Conservation (phyloP, 2,797 vertebrate genomes). For the Heterohyrax brucei region DNA sequence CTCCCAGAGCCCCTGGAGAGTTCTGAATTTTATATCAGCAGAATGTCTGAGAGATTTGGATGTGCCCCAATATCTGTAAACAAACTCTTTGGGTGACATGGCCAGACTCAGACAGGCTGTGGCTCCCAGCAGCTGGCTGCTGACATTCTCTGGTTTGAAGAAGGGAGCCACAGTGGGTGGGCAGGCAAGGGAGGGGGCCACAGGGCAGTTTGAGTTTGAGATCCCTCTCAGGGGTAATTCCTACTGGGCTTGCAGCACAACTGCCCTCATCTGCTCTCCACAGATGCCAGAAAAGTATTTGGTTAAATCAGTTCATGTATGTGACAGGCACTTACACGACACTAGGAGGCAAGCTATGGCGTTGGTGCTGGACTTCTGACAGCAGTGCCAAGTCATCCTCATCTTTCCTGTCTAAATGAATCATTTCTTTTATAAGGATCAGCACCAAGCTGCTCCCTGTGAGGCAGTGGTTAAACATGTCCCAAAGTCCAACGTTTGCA, state of each 20-base stretch:
- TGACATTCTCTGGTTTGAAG: background rate
- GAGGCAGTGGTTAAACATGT: too few relatives aligned
- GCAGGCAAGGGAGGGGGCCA: background rate
- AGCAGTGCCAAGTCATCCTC: background rate
- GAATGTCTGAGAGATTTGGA: slow-evolving; percentile 62
- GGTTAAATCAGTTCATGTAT: background rate
- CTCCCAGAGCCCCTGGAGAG: background rate
- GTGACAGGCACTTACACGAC: background rate
- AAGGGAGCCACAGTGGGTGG: background rate
- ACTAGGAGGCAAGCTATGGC: background rate
- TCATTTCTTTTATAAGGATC: too few relatives aligned
- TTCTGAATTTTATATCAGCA: slow-evolving; percentile 63
- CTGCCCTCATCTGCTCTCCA: background rate
- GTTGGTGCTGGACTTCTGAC: background rate
- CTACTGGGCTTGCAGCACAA: background rate
- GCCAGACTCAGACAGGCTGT: background rate
- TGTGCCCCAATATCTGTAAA: slow-evolving; percentile 54
- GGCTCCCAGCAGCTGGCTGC: slow-evolving; percentile 43
- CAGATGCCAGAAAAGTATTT: background rate
- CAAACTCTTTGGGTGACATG: slow-evolving; percentile 36
- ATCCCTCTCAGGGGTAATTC: background rate
- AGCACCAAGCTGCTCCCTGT: too few relatives aligned
- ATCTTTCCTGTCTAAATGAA: too few relatives aligned
- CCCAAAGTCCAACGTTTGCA: too few relatives aligned
- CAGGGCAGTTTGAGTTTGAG: background rate